These are phyloP conservation scores for Scomber colias DNA, from an alignment of 2,113 vertebrate genomes.

Conservation along the genomic window DNA sequence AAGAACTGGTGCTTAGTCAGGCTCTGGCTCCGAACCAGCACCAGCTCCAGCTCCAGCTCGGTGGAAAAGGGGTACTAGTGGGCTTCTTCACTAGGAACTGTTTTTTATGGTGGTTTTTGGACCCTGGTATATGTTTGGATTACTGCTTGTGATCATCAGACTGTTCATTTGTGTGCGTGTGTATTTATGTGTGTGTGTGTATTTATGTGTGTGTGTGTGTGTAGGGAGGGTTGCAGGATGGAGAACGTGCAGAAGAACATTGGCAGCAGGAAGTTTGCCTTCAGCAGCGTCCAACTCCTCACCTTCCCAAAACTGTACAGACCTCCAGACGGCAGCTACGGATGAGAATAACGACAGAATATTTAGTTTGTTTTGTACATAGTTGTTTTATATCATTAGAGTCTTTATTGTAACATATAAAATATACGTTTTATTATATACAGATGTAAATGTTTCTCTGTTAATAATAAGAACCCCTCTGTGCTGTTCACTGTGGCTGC, in stretches of 20 bases:
- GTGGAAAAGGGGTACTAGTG: no score
- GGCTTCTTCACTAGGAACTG: no score
- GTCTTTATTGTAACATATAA: background rate
- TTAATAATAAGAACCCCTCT: background rate
- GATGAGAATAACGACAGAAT: slow-evolving; percentile 46
- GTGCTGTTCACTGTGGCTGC: background rate
- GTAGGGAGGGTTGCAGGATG: slow-evolving; percentile 85
- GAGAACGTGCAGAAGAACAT: slow-evolving; percentile 97
- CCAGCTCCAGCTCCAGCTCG: no score
- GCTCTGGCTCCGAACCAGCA: no score
- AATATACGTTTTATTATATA: background rate
- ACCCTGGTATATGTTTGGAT: background rate
- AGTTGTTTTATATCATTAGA: background rate
- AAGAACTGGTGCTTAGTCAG: no score
- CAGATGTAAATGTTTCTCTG: background rate
- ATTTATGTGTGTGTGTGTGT: slow-evolving; percentile 12
- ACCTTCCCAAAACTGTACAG: slow-evolving; percentile 95
- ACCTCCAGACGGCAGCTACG: slow-evolving; percentile 94
- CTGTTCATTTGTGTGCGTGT: slow-evolving; percentile 20
- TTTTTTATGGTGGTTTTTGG: background rate
- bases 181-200: slow-evolving; percentile 13
- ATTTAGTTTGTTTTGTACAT: background rate
- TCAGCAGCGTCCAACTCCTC: slow-evolving; percentile 95
- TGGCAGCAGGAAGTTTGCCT: slow-evolving; percentile 94
- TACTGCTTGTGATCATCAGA: background rate